A percentile compares a stretch with the other conserved stretches of the same genome.
phyloP scores from a whole-genome alignment of 2,888 invertebrate species.

The Halictus ligatus region DNA sequence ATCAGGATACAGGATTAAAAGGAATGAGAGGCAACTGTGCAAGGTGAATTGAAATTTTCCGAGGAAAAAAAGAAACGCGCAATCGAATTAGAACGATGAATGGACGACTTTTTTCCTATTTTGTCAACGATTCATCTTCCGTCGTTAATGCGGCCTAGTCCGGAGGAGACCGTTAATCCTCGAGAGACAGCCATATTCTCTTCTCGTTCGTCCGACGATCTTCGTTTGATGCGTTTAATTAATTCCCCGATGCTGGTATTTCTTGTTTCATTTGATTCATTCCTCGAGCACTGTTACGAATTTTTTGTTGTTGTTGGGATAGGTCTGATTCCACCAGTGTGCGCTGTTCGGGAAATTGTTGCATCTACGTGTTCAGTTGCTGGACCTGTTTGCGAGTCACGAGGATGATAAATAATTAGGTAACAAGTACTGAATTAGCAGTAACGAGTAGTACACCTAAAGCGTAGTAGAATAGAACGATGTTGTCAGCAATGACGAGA shows the following conservation, averaged over 20 bases:
- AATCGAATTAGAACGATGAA: constrained; percentile 37
- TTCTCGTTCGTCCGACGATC: not conserved
- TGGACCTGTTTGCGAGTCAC: not conserved
- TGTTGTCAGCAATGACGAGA: no score
- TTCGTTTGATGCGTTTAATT: not conserved
- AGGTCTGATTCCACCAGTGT: not conserved
- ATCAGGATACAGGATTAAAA: constrained; percentile 64
- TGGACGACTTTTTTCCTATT: constrained; percentile 4
- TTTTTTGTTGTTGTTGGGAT: not conserved
- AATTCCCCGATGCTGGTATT: not conserved
- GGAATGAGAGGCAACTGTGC: constrained; percentile 32
- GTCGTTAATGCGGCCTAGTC: not conserved
- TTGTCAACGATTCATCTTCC: constrained; percentile 8
- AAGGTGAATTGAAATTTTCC: constrained; percentile 53
- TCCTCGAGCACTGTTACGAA: not conserved
- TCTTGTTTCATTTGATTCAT: not conserved
- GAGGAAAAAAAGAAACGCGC: not conserved
- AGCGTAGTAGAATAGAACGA: no score
- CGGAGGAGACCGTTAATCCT: not conserved
- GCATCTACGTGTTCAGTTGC: not conserved
- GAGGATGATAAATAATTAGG: no score
- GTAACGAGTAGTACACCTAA: no score
- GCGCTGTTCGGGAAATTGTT: not conserved
- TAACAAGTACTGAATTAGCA: not conserved
- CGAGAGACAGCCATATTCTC: not conserved